Evolutionary conservation across 2,888 invertebrate genomes (phyloP).

Genomic region (Bellardia pandia): DNA sequence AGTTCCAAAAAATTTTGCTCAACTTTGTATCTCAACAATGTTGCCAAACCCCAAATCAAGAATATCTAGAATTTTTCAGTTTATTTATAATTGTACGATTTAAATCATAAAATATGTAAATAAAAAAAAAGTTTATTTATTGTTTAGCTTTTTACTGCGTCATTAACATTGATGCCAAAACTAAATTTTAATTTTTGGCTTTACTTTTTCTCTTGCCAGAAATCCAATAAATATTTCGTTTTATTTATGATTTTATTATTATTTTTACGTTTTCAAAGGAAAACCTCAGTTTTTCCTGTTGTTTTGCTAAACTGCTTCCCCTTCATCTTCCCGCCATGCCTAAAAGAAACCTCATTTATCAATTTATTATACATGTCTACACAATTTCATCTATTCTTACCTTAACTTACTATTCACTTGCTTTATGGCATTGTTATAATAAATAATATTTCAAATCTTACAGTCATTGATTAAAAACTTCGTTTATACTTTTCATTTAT

Average conservation of each 20-base stretch:
- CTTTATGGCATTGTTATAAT: constrained; percentile 26
- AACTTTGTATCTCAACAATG: no score
- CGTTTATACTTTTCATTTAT: constrained; percentile 27
- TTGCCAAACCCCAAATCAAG: no score
- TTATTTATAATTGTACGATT: no score
- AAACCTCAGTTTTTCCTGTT: constrained; percentile 27
- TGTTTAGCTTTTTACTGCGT: no score
- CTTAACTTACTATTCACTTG: neutral
- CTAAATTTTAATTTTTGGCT: neutral
- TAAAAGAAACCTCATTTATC: constrained; percentile 45
- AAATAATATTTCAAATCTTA: constrained; percentile 71
- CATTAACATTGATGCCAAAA: neutral
- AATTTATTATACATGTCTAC: constrained; percentile 42
- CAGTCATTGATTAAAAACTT: constrained; percentile 79
- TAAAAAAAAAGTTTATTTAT: no score
- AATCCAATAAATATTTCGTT: neutral
- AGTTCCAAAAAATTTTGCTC: no score
- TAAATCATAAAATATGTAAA: no score
- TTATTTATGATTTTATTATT: constrained; percentile 25
- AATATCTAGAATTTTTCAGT: no score
- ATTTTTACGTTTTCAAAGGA: neutral
- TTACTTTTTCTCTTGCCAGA: neutral
- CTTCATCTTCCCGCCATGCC: neutral
- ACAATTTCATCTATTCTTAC: constrained; percentile 56
- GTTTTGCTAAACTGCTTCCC: neutral